phyloP scores from a whole-genome alignment of 2,888 invertebrate genomes.

The Prosapia bicincta region DNA sequence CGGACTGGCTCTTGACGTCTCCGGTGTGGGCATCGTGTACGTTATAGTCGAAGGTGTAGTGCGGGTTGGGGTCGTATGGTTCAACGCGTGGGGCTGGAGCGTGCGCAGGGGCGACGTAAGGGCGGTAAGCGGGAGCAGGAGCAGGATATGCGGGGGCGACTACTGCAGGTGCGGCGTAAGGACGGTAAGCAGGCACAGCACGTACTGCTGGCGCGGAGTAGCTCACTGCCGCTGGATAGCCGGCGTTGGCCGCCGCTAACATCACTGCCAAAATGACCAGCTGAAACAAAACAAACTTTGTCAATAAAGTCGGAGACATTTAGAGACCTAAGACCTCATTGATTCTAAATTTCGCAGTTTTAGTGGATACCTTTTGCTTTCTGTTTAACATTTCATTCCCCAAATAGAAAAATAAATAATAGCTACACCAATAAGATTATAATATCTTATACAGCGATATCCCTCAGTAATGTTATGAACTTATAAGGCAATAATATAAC shows the following conservation, averaged over 20 bases:
- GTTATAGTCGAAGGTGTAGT: slow-evolving; percentile 67
- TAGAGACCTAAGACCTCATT: no score
- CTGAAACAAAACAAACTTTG: slow-evolving; percentile 27
- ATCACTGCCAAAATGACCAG: slow-evolving; percentile 35
- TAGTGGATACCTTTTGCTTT: no score
- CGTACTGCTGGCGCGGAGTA: slow-evolving; percentile 39
- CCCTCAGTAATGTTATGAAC: no score
- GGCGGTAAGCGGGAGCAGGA: slow-evolving; percentile 4
- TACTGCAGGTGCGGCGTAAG: slow-evolving; percentile 5
- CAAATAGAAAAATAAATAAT: no score
- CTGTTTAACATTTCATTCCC: no score
- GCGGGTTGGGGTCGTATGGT: slow-evolving; percentile 34
- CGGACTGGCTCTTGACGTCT: slow-evolving; percentile 68
- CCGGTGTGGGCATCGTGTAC: slow-evolving; percentile 71
- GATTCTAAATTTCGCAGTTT: no score
- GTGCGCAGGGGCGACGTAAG: slow-evolving; percentile 37
- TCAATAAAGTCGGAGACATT: no score
- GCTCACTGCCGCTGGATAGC: slow-evolving; percentile 39
- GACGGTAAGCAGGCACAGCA: slow-evolving; percentile 25
- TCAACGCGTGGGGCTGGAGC: slow-evolving; percentile 21
- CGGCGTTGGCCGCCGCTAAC: slow-evolving; percentile 41
- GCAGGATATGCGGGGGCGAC: slow-evolving; percentile 34
- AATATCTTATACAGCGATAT: no score
- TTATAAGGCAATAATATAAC: no score
- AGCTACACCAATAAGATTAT: no score